phyloP scores from a whole-genome alignment of 1,140 invertebrate species.

The Archegozetes longisetosus region DNA sequence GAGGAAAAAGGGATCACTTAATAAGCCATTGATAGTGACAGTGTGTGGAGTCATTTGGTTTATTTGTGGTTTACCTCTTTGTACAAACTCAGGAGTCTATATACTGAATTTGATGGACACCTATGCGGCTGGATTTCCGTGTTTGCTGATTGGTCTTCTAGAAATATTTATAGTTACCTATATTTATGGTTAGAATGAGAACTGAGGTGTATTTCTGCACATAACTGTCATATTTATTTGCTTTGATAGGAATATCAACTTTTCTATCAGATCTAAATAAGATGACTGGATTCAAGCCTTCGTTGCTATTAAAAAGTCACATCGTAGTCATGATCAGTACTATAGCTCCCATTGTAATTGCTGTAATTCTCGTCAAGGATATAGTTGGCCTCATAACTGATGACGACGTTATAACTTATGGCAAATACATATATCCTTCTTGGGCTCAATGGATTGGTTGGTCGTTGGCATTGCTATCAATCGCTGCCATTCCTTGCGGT shows the following conservation, averaged over 20 bases:
- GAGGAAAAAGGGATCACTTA: constrained; percentile 27
- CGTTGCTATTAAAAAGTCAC: constrained; percentile 17
- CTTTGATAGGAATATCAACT: constrained; percentile 13
- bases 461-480: constrained; percentile 36
- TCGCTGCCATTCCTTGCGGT: constrained; percentile 15
- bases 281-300: constrained; percentile 20
- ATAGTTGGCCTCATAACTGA: constrained; percentile 24
- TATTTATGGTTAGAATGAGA: constrained; percentile 28
- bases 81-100: constrained; percentile 30
- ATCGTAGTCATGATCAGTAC: constrained; percentile 18
- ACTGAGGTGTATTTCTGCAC: neutral
- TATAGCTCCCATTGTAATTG: constrained; percentile 17
- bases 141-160: constrained; percentile 26
- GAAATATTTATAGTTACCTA: constrained; percentile 30
- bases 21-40: constrained; percentile 52
- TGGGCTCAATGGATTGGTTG: constrained; percentile 63
- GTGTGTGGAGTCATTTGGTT: constrained; percentile 51
- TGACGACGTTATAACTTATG: constrained; percentile 11
- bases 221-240: neutral
- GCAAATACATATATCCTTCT: constrained; percentile 43
- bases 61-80: constrained; percentile 45
- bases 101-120: constrained; percentile 28
- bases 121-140: constrained; percentile 27
- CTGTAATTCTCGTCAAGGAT: constrained; percentile 19
- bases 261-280: constrained; percentile 18